Evolutionary conservation across 2,888 invertebrate genomes (phyloP), one percentile per base, ranked within the genome.

Genomic region (Galerucella pusilla): DNA sequence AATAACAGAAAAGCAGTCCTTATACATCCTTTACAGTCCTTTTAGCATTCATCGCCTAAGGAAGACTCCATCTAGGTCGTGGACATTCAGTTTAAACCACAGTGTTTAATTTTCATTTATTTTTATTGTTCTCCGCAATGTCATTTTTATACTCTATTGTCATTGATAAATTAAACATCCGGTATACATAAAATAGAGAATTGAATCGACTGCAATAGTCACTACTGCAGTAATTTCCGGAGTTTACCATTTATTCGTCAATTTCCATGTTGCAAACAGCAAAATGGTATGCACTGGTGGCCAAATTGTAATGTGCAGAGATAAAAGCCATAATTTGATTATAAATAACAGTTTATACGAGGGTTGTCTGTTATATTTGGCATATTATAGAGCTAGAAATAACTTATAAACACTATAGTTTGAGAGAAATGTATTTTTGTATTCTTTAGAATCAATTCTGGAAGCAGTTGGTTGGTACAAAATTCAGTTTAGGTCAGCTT

Each of bases 161-260:
- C 49, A 49, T 14, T 49, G 11, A 14, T 49, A 49, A 49, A 49
- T 49, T 11, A 12, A 49, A 49, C 49, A 49, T 49, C 49, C 49
- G 49, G 49, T 49, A 49, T 49, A 49, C 49, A 49, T 49, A 14
- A 49, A 49, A 49, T 49, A 49, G 11, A 49, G 3, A 49, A 49
- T 49, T 49, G 49, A 49, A 49, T 12, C 1, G 49, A 14, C 2
- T 49, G 49, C 49, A 49, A 49, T 11, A 57, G 14, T 57, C 14
- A 14, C 57, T 2, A 57, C 57, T 57, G 57, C 16, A 57, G 57
- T 57, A 57, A 57, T 20, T 20, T 57, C 57, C 57, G 57, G 57
- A 9, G 57, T 57, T 57, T 20, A 20, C 20, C 57, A 57, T 57
- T n/a, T 57, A 20, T 14, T 14, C n/a, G 9, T 20, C 10, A 16